Base-by-base conservation (phyloP, 2,888 invertebrate species). In the Poecilus cupreus region DNA sequence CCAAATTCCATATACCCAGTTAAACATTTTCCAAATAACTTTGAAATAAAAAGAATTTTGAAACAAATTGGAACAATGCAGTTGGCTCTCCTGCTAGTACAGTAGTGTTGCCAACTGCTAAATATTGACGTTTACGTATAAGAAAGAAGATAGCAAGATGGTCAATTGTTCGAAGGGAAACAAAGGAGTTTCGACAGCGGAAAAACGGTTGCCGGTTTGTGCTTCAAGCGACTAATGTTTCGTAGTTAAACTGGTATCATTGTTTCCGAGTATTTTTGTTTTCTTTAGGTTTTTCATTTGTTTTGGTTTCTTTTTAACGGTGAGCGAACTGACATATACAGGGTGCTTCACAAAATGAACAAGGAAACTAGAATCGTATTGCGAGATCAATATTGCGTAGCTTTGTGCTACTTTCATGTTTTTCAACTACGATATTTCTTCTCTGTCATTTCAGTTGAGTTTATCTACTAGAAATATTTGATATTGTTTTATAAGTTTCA, bases 161-260 rank as follows among this genome's bases (percentile, higher is more conserved):
- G 74, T 75, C 74, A 75, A 75, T 75, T 75, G 74, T 75, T 75
- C 51, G 74, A 16, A 51, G 26, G 46, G 18, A 75, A 75, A 49
- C 49, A 75, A 75, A 75, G 49, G 24, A 51, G 2, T 13, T 32
- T 51, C 49, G 74, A 75, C 49, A 68, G 46, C 8, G 49, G 74
- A 75, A 75, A 75, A 75, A 75, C 74, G 74, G 49, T 75, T 75
- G 49, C 74, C 74, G 51, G 26, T 75, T 49, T 46, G 74, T 32
- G 49, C 46, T 46, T 51, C 51, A 46, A 75, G 51, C 74, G 39
- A 68, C 68, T 68, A 75, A 75, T 49, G 51, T 75, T 51, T 51
- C 68, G 74, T 51, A 51, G 49, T 49, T 75, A 75, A 75, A 75
- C 74, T 49, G 74, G 74, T 75, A 75, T 75, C 74, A 75, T 75